Evolutionary conservation across 2,888 invertebrate genomes (phyloP), one percentile per base, ranked within the genome.

Genomic region (Cordilura impudica): DNA sequence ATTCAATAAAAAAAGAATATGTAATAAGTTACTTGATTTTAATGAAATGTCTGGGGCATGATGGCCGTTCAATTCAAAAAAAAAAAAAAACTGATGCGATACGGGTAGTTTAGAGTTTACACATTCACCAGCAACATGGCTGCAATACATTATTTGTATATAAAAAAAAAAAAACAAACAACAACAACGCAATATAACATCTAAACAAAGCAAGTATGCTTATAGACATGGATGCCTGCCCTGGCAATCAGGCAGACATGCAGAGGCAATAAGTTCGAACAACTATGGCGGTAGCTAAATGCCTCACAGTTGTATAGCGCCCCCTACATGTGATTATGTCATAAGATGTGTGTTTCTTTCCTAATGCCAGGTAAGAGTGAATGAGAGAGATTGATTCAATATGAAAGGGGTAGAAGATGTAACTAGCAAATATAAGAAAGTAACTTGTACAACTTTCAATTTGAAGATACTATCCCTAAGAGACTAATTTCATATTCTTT

Each of bases 241-340:
- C 14, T 14, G 53, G 3, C 21, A 2, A n/a, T 26, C 51, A 53
- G 21, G 6, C 14, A 51, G 53, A n/a, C 53, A 45, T 10, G n/a
- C 19, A 39, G 26, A 19, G 23, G n/a, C 43, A 60, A 31, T 31
- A 51, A 77, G 54, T 45, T 43, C 53, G 65, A 47, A 66, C 61
- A 39, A 60, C 60, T 58, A 78, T 78, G 78, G 73, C 73, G 69
- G 65, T 65, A 53, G 45, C 69, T 14, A 65, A 69, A 53, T 58
- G 12, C 45, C 45, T 16, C 31, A 73, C 58, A 67, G 67, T 39
- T 29, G 29, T 23, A 56, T 6, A 58, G 58, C 72, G 56, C 31
- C 78, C 71, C 69, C 53, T 78, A 47, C n/a, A 53, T 14, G 21
- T 18, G 29, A 3, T n/a, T 21, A 23, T 10, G 16, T 23, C 8